Conservation (phyloP, 1,140 invertebrate genomes). For the Caerostris extrusa region DNA sequence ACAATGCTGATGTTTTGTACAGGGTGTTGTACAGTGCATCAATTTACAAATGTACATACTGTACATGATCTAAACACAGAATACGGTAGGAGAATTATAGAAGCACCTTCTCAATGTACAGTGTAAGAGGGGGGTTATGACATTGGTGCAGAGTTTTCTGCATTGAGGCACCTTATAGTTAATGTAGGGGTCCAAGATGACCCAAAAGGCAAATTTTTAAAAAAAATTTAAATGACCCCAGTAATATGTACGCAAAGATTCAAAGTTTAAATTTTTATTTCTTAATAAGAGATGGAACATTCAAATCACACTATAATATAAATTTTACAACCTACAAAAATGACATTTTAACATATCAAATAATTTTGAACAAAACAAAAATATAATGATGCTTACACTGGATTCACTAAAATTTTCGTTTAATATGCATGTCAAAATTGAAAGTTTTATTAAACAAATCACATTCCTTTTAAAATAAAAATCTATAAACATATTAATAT, state of each 20-base stretch:
- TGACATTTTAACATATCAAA: no score
- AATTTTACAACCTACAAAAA: no score
- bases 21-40: slow-evolving; percentile 71
- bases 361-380: no score
- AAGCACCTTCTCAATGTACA: slow-evolving; percentile 77
- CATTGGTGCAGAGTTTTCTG: slow-evolving; percentile 59
- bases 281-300: no score
- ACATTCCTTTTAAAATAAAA: no score
- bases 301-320: no score
- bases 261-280: neutral
- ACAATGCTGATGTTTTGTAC: slow-evolving; percentile 75
- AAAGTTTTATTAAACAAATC: no score
- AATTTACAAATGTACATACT: slow-evolving; percentile 78
- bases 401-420: no score
- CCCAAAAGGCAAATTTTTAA: slow-evolving; percentile 38
- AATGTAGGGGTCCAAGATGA: slow-evolving; percentile 37
- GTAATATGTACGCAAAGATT: neutral
- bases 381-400: no score
- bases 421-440: no score
- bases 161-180: slow-evolving; percentile 73
- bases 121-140: slow-evolving; percentile 70
- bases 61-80: slow-evolving; percentile 73
- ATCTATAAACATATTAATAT: no score
- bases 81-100: slow-evolving; percentile 42
- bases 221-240: neutral